Percentiles rank a stretch among this genome's conserved stretches.
phyloP scores from a whole-genome alignment of 2,113 vertebrate genomes.

The Lepus americanus region DNA sequence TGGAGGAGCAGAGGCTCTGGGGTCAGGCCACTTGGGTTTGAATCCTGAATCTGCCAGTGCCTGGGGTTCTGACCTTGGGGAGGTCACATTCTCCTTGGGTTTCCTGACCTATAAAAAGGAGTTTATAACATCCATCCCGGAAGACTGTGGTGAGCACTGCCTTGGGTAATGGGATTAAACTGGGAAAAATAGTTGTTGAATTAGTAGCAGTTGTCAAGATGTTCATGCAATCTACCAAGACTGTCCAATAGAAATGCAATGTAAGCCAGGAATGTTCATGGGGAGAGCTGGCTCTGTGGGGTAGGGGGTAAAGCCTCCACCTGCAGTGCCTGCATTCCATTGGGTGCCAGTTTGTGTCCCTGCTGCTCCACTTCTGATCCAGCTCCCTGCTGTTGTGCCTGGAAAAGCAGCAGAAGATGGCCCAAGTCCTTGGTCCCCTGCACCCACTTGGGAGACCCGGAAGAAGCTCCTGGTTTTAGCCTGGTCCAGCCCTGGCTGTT shows the following conservation, averaged over 20 bases:
- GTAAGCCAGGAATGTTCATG: no score
- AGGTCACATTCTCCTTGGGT: slow-evolving; percentile 41
- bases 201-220: background rate
- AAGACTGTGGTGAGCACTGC: background rate
- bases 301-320: no score
- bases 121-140: background rate
- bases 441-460: no score
- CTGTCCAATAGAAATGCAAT: background rate
- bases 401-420: no score
- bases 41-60: slow-evolving; percentile 39
- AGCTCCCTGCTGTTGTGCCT: no score
- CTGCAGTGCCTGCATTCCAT: no score
- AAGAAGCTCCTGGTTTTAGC: no score
- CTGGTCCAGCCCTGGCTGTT: no score
- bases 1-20: background rate
- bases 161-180: background rate
- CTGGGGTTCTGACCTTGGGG: slow-evolving; percentile 35
- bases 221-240: background rate
- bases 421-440: no score
- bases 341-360: no score
- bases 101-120: slow-evolving; percentile 54
- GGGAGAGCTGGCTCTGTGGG: no score
- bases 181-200: slow-evolving; percentile 25
- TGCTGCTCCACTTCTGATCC: no score
- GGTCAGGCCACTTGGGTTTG: background rate